Evolutionary conservation across 2,888 invertebrate species (phyloP).

Genomic region (Tiphia femorata): DNA sequence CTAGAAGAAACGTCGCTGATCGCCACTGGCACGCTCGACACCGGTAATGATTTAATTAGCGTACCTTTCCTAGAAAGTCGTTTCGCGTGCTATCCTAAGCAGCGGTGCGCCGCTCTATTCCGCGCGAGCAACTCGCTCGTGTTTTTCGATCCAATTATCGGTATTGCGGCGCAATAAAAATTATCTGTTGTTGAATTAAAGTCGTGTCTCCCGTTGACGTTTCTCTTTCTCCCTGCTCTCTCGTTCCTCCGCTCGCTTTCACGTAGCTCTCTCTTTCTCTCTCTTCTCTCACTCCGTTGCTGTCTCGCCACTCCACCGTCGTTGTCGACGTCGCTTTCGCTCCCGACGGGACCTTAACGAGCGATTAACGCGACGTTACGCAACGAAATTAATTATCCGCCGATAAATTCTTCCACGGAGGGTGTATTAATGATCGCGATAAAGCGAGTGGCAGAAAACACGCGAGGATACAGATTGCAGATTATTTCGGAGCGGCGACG

Average conservation of each 20-base stretch:
- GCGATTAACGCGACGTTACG: constrained; percentile 49
- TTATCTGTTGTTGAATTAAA: constrained; percentile 35
- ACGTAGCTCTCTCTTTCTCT: neutral
- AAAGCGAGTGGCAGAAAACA: constrained; percentile 48
- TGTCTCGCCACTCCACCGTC: neutral
- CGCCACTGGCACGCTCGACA: no score
- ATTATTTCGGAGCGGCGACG: constrained; percentile 39
- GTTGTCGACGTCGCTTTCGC: constrained; percentile 2
- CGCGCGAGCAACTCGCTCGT: no score
- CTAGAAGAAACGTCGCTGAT: no score
- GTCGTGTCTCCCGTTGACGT: constrained; percentile 9
- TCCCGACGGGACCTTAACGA: constrained; percentile 37
- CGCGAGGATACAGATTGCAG: constrained; percentile 49
- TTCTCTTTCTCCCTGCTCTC: neutral
- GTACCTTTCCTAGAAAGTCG: constrained; percentile 3
- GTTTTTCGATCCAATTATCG: constrained; percentile 26
- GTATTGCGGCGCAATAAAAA: constrained; percentile 16
- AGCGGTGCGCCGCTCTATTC: no score
- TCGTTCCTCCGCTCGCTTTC: no score
- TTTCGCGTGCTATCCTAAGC: no score
- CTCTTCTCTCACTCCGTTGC: neutral
- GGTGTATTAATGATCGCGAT: constrained; percentile 50
- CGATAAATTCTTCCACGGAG: constrained; percentile 47
- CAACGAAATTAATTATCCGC: constrained; percentile 58
- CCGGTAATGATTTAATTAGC: constrained; percentile 24